Evolutionary conservation across 2,113 vertebrate genomes (phyloP).

Genomic region (Vanacampus margaritifer): DNA sequence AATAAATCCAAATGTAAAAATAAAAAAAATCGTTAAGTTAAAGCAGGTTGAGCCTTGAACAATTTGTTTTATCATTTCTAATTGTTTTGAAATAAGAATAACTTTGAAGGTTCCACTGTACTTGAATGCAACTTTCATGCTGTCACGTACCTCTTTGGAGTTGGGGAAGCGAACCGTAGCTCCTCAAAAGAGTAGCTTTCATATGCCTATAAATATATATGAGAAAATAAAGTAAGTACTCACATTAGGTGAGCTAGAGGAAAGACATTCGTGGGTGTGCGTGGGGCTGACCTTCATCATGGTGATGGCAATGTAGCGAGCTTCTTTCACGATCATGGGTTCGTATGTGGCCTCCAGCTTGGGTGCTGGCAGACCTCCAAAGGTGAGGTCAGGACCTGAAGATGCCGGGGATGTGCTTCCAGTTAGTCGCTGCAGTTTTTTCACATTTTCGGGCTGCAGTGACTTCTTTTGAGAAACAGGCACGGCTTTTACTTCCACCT

Average conservation of each 20-base stretch:
- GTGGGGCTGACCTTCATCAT: conserved; percentile 94
- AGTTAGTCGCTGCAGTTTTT: conserved; percentile 85
- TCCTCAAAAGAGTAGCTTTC: conserved; percentile 99
- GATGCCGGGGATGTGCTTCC: conserved; percentile 77
- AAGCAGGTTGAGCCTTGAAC: too few relatives aligned
- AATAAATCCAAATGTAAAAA: not conserved
- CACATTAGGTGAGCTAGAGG: not conserved
- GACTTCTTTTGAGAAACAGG: conserved; percentile 98
- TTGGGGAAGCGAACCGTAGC: conserved; percentile 95
- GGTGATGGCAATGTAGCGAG: conserved; percentile 96
- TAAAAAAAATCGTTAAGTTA: too few relatives aligned
- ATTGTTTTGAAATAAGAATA: not conserved
- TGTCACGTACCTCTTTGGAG: conserved; percentile 87
- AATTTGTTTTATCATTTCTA: not conserved
- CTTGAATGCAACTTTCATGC: not conserved
- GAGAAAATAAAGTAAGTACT: not conserved
- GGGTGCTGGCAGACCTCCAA: conserved; percentile 90
- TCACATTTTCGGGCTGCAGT: conserved; percentile 85
- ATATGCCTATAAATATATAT: conserved; percentile 77
- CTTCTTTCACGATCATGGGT: conserved; percentile 98
- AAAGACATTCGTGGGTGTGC: not conserved
- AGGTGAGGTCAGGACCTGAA: conserved; percentile 84
- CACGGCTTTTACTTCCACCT: conserved; percentile 99
- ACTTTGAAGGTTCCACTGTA: not conserved
- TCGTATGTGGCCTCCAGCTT: conserved; percentile 96